phyloP scores from a whole-genome alignment of 92 coral and sea anemone species.

The Palythoa grandiflora region DNA sequence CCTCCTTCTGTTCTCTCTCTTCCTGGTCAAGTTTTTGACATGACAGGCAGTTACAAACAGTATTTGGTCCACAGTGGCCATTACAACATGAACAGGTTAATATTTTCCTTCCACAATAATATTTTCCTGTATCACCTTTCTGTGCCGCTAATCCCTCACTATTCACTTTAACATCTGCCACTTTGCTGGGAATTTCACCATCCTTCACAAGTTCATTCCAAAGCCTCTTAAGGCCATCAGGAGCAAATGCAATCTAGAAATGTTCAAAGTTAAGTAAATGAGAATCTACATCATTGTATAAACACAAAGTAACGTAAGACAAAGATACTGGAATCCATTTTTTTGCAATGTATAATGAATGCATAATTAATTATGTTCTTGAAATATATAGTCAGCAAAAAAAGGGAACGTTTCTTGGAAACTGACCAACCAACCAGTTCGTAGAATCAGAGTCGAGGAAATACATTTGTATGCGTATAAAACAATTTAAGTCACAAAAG shows the following conservation, averaged over 20 bases:
- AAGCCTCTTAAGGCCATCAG: slow-evolving; percentile 91
- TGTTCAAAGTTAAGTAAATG: not conserved
- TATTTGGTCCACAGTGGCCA: slow-evolving; percentile 81
- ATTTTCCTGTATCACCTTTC: slow-evolving; percentile 82
- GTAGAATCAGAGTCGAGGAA: not conserved
- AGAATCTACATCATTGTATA: not conserved
- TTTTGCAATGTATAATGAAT: not conserved
- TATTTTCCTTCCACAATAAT: slow-evolving; percentile 79
- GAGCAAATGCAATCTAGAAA: slow-evolving; percentile 83
- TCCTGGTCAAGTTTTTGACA: slow-evolving; percentile 94
- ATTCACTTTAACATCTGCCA: slow-evolving; percentile 71
- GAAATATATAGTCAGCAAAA: not conserved
- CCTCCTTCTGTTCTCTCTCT: slow-evolving; percentile 85
- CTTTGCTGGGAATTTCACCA: slow-evolving; percentile 88
- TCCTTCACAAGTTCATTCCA: slow-evolving; percentile 99
- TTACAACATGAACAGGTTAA: slow-evolving; percentile 83
- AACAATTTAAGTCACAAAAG: not conserved
- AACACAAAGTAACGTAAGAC: not conserved
- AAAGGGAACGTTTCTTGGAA: not conserved
- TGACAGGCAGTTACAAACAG: slow-evolving; percentile 80
- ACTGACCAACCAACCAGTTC: not conserved
- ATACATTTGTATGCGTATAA: not conserved
- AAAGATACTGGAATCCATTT: not conserved
- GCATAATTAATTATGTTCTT: not conserved
- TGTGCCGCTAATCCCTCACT: slow-evolving; percentile 80